A percentile compares a stretch with the other conserved stretches of the same genome.
Conservation (phyloP, 2,797 vertebrate genomes). For the Falco cherrug region DNA sequence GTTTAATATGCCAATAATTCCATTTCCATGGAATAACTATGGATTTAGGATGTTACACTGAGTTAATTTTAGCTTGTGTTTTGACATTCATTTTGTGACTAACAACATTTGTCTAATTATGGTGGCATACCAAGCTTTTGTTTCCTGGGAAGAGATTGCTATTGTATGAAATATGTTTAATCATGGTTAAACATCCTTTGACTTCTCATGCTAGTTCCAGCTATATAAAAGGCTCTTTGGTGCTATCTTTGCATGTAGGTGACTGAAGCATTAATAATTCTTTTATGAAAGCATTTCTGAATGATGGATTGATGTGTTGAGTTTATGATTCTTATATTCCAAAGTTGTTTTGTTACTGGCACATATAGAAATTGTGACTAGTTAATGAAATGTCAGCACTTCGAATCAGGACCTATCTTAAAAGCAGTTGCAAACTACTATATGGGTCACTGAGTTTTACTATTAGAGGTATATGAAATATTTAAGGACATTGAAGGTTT, state of each 20-base stretch:
- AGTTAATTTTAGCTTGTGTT: conserved; percentile 24
- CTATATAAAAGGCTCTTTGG: background rate
- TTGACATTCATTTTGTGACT: conserved; percentile 8
- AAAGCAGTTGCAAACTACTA: background rate
- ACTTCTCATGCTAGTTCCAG: background rate
- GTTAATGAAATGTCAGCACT: conserved; percentile 5
- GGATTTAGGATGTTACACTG: conserved; percentile 3
- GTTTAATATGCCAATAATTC: conserved; percentile 53
- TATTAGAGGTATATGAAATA: background rate
- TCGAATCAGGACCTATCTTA: background rate
- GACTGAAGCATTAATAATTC: background rate
- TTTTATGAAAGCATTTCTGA: background rate
- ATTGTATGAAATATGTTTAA: background rate
- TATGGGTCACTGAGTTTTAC: background rate
- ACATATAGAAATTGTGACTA: background rate
- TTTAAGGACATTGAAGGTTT: background rate
- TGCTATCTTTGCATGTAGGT: background rate
- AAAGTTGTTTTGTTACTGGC: background rate
- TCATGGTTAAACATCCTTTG: background rate
- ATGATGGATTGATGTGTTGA: background rate
- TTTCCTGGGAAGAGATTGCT: conserved; percentile 10
- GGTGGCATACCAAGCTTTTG: conserved; percentile 8
- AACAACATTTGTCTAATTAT: conserved; percentile 32
- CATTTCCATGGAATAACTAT: conserved; percentile 45
- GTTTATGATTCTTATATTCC: background rate